Conservation (phyloP, 2,113 vertebrate species). For the Cairina moschata region DNA sequence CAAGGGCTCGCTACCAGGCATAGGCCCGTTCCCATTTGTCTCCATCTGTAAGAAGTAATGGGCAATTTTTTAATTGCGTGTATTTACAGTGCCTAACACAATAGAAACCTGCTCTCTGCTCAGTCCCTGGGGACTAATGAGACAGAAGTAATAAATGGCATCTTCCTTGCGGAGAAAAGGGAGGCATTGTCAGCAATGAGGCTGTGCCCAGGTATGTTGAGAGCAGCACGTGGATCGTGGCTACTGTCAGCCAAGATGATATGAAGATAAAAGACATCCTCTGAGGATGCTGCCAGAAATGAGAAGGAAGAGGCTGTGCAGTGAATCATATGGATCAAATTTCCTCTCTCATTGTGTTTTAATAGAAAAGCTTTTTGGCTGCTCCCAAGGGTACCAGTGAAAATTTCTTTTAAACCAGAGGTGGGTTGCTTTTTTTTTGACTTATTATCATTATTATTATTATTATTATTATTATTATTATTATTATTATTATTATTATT, state of each 20-base stretch:
- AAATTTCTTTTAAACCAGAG: slow-evolving; percentile 35
- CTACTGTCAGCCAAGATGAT: not conserved
- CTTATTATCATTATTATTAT: not conserved
- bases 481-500: not conserved
- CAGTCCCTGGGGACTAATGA: not conserved
- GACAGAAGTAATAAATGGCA: not conserved
- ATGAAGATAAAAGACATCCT: slow-evolving; percentile 20
- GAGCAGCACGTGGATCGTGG: not conserved
- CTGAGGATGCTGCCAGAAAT: slow-evolving; percentile 42
- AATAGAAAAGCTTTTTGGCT: slow-evolving; percentile 34
- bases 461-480: not conserved
- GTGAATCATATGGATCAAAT: slow-evolving; percentile 51
- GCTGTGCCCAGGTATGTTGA: not conserved
- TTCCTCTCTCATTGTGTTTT: slow-evolving; percentile 36
- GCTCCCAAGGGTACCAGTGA: slow-evolving; percentile 13
- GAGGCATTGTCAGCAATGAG: not conserved
- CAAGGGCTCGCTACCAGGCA: not conserved
- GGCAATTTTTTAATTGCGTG: not conserved
- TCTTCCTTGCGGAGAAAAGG: not conserved
- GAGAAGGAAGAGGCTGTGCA: slow-evolving; percentile 18
- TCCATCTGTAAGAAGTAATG: not conserved
- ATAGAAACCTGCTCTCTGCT: not conserved
- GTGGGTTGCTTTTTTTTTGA: not conserved
- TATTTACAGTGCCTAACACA: not conserved
- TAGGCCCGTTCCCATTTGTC: not conserved